These are phyloP conservation scores for Poeciliopsis turneri DNA, from an alignment of 2,797 vertebrate species.

Conservation along the genomic window DNA sequence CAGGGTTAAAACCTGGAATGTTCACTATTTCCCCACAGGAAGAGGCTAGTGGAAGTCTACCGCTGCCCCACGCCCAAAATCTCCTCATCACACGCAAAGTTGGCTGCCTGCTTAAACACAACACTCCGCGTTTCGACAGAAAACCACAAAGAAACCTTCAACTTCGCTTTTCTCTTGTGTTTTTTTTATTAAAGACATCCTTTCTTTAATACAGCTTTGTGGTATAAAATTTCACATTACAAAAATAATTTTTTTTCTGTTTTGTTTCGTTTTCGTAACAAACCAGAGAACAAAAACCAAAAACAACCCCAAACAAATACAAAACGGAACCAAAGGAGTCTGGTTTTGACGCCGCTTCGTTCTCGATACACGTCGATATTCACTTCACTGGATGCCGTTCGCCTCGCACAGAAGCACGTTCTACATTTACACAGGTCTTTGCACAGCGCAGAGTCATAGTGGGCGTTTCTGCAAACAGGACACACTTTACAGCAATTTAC, in stretches of 20 bases:
- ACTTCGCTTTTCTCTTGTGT: constrained; percentile 27
- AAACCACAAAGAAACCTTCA: constrained; percentile 9
- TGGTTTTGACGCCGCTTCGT: constrained; percentile 53
- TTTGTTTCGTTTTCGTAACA: neutral
- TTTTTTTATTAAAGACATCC: constrained; percentile 69
- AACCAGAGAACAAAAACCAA: constrained; percentile 23
- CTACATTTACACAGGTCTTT: constrained; percentile 74
- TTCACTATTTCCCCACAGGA: constrained; percentile 80
- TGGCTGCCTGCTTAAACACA: constrained; percentile 18
- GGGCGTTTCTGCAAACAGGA: constrained; percentile 45
- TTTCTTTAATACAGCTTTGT: constrained; percentile 53
- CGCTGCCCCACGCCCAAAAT: constrained; percentile 68
- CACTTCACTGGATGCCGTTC: constrained; percentile 44
- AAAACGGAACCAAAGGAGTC: constrained; percentile 40
- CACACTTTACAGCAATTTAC: constrained; percentile 29
- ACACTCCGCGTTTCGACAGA: constrained; percentile 3
- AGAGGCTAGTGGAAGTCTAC: constrained; percentile 65
- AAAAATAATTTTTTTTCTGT: constrained; percentile 68
- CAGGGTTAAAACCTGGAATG: constrained; percentile 76
- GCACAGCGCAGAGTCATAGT: constrained; percentile 58
- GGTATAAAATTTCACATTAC: constrained; percentile 66
- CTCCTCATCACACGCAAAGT: constrained; percentile 52
- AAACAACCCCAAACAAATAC: neutral
- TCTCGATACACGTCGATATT: constrained; percentile 51
- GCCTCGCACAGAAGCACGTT: constrained; percentile 68